Percentiles rank a stretch among this genome's conserved stretches.
Conservation (phyloP, 1,140 invertebrate species). For the Drosophila orosa region DNA sequence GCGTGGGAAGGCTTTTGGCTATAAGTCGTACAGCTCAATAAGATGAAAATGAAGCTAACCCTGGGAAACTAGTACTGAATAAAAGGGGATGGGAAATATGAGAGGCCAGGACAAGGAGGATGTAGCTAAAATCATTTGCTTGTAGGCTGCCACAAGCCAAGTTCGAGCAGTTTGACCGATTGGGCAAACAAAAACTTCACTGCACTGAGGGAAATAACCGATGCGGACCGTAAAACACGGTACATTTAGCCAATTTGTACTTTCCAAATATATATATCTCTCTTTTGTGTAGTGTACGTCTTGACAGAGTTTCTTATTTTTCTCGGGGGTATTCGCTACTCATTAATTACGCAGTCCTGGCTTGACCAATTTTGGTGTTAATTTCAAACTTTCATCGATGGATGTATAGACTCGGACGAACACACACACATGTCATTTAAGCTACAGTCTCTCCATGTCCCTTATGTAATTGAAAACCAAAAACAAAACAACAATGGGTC, state of each 20-base stretch:
- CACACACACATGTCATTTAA: conserved; percentile 46
- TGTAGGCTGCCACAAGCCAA: conserved; percentile 63
- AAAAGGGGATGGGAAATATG: conserved; percentile 8
- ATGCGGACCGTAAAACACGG: neutral
- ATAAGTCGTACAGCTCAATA: conserved; percentile 41
- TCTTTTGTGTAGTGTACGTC: conserved; percentile 26
- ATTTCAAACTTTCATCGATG: conserved; percentile 81
- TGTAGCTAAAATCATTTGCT: conserved; percentile 74
- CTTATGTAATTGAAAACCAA: conserved; percentile 78
- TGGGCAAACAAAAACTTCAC: conserved; percentile 62
- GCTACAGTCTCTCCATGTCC: conserved; percentile 31
- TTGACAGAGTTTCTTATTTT: conserved; percentile 61
- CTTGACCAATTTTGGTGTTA: conserved; percentile 67
- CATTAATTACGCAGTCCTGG: conserved; percentile 74
- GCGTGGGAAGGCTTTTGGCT: conserved; percentile 34
- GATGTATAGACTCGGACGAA: conserved; percentile 26
- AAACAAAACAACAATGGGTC: conserved; percentile 66
- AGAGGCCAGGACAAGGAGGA: conserved; percentile 1
- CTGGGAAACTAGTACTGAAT: conserved; percentile 23
- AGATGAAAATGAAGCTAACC: conserved; percentile 40
- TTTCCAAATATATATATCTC: neutral
- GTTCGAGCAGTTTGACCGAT: conserved; percentile 69
- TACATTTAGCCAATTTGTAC: neutral
- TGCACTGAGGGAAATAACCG: conserved; percentile 29
- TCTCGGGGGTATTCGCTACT: conserved; percentile 64